phyloP scores from a whole-genome alignment of 2,888 invertebrate species.

The Thera obeliscata region DNA sequence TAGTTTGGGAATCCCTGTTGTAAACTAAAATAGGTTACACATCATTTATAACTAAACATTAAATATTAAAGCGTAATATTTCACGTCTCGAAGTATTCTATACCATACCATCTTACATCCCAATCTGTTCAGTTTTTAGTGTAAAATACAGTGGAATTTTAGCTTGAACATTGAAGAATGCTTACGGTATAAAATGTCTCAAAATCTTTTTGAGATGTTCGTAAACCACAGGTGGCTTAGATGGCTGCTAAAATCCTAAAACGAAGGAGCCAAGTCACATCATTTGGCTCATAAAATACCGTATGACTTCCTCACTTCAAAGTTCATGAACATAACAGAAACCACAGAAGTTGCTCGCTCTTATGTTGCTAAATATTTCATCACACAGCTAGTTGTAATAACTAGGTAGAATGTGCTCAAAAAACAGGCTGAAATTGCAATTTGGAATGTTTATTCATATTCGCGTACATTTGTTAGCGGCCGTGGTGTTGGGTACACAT shows the following conservation, averaged over 20 bases:
- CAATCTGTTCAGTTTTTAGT: too few relatives aligned
- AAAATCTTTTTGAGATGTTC: background rate
- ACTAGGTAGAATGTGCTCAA: conserved; percentile 17
- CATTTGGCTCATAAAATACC: background rate
- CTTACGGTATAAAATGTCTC: background rate
- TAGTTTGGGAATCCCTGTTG: too few relatives aligned
- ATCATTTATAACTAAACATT: too few relatives aligned
- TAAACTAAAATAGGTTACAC: too few relatives aligned
- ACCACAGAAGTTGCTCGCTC: background rate
- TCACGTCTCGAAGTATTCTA: too few relatives aligned
- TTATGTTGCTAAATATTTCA: conserved; percentile 12
- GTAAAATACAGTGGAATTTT: too few relatives aligned
- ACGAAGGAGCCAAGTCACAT: background rate
- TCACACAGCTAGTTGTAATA: conserved; percentile 15
- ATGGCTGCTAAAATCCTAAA: background rate
- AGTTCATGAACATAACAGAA: conserved; percentile 1
- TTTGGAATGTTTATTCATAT: conserved; percentile 36
- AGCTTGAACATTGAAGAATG: background rate
- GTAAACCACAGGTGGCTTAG: background rate
- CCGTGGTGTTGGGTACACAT: conserved; percentile 21
- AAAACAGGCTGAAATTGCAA: conserved; percentile 30
- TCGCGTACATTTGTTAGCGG: conserved; percentile 31
- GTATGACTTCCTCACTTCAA: background rate
- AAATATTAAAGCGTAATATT: too few relatives aligned
- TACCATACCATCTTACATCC: too few relatives aligned